Percentiles rank a stretch among this genome's conserved stretches.
phyloP scores from a whole-genome alignment of 1,140 invertebrate species.

The Andricus grossulariae region DNA sequence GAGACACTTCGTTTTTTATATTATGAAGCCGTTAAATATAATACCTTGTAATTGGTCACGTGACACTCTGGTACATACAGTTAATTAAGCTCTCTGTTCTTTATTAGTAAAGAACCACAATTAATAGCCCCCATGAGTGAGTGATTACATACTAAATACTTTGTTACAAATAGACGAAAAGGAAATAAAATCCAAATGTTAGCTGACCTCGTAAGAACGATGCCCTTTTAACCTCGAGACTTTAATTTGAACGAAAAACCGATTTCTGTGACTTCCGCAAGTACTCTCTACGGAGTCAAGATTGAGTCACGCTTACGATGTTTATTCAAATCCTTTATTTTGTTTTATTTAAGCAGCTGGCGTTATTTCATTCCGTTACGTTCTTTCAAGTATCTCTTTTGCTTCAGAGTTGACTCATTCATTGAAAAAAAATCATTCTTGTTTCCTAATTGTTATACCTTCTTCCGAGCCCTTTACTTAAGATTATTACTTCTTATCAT shows the following conservation, averaged over 20 bases:
- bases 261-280: slow-evolving; percentile 17
- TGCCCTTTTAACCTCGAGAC: slow-evolving; percentile 11
- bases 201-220: background rate
- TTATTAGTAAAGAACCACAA: background rate
- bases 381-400: background rate
- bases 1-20: too few species aligned
- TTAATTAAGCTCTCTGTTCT: background rate
- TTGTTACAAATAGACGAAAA: slow-evolving; percentile 11
- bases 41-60: too few species aligned
- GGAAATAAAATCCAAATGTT: background rate
- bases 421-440: background rate
- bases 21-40: too few species aligned
- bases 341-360: slow-evolving; percentile 3
- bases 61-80: too few species aligned
- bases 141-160: background rate
- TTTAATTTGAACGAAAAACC: background rate
- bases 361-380: slow-evolving; percentile 3
- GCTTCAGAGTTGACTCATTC: background rate
- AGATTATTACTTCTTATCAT: background rate
- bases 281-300: background rate
- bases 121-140: background rate
- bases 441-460: background rate
- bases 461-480: background rate
- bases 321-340: slow-evolving; percentile 18
- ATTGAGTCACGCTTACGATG: slow-evolving; percentile 18